Percentiles rank a stretch among this genome's conserved stretches.
phyloP scores from a whole-genome alignment of 2,113 vertebrate species.

The Crotalus horridus region DNA sequence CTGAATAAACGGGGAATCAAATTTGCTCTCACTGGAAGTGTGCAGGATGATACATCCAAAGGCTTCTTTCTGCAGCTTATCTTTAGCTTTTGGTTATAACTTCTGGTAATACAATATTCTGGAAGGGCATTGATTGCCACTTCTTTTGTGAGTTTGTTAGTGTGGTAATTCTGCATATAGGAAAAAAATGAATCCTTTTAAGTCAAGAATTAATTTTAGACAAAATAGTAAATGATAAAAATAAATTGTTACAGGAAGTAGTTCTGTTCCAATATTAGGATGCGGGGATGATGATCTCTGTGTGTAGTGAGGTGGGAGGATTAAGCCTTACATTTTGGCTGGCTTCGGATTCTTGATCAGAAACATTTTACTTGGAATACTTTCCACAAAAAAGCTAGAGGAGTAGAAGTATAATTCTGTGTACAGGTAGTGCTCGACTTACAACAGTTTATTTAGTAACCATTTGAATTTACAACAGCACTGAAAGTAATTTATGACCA shows the following conservation, averaged over 20 bases:
- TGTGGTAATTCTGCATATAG: background rate
- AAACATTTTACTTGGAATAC: background rate
- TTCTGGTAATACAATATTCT: background rate
- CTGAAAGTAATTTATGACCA: background rate
- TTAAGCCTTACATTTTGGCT: background rate
- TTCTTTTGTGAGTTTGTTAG: background rate
- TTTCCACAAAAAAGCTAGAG: background rate
- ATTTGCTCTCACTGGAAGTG: background rate
- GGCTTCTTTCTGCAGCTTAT: constrained; percentile 9
- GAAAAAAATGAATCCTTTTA: background rate
- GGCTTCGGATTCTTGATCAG: background rate
- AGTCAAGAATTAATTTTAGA: background rate
- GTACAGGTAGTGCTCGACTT: background rate
- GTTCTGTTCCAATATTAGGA: background rate
- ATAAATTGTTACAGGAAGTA: background rate
- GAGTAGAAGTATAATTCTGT: background rate
- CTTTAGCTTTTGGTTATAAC: background rate
- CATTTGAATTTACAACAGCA: background rate
- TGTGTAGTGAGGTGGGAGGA: too few species aligned
- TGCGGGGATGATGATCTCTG: too few species aligned
- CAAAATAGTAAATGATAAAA: background rate
- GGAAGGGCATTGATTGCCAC: background rate
- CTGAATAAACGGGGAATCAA: background rate
- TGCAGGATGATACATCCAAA: constrained; percentile 1
- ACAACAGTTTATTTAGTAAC: background rate